These are phyloP conservation scores for Cyprinus carpio DNA, from an alignment of 2,113 vertebrate genomes.

Conservation along the genomic window DNA sequence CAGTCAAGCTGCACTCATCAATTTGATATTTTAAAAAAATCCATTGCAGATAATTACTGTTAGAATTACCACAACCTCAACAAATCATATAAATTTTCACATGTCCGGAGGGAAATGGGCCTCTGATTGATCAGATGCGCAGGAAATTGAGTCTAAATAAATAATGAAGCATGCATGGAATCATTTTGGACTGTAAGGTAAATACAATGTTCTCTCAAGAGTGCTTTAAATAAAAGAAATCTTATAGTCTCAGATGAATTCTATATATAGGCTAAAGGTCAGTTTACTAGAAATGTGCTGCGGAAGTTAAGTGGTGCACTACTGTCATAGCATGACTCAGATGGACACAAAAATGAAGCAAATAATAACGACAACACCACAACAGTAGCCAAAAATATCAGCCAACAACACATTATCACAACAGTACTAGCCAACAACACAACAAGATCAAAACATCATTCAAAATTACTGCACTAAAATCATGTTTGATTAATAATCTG, in stretches of 20 bases:
- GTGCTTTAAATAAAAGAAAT: conserved; percentile 18
- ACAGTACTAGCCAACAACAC: neutral
- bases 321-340: neutral
- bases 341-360: neutral
- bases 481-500: neutral
- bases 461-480: neutral
- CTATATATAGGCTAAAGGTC: neutral
- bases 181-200: conserved; percentile 41
- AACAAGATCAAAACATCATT: neutral
- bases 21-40: conserved; percentile 44
- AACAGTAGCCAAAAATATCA: neutral
- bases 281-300: neutral
- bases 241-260: conserved; percentile 22
- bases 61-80: conserved; percentile 31
- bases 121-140: conserved; percentile 45
- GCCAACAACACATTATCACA: neutral
- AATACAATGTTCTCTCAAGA: conserved; percentile 34
- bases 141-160: conserved; percentile 52
- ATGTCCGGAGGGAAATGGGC: conserved; percentile 46
- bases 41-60: conserved; percentile 46
- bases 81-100: conserved; percentile 53
- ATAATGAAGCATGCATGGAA: conserved; percentile 38
- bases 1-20: conserved; percentile 25
- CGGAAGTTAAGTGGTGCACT: neutral
- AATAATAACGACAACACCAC: neutral